phyloP scores from a whole-genome alignment of 2,888 invertebrate species.

The Bibio marci region DNA sequence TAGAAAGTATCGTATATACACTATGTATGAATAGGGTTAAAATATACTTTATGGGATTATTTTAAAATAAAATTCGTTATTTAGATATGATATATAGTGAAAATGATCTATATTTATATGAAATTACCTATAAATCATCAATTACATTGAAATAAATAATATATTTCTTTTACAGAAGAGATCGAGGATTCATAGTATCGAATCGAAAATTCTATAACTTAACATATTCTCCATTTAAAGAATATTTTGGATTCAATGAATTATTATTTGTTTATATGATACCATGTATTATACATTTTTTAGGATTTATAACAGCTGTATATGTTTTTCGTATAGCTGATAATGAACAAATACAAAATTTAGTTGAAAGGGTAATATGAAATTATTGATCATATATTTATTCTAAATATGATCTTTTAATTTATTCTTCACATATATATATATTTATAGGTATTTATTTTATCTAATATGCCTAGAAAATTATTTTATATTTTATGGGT shows the following conservation, averaged over 20 bases:
- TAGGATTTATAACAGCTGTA: conserved; percentile 55
- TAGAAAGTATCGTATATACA: no score
- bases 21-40: no score
- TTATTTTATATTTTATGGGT: conserved; percentile 55
- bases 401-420: no score
- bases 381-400: background rate
- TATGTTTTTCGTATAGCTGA: conserved; percentile 58
- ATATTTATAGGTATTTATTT: conserved; percentile 44
- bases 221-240: conserved; percentile 19
- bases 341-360: conserved; percentile 65
- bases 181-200: conserved; percentile 25
- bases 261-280: conserved; percentile 53
- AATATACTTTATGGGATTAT: no score
- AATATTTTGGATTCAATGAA: conserved; percentile 45
- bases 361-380: conserved; percentile 55
- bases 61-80: no score
- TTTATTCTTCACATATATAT: background rate
- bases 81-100: no score
- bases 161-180: no score
- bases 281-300: conserved; percentile 53
- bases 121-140: no score
- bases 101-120: no score
- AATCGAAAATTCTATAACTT: no score
- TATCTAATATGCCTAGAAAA: conserved; percentile 50
- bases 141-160: no score